Base-by-base conservation (phyloP, 2,888 invertebrate genomes). In the Mesochorus sp. region DNA sequence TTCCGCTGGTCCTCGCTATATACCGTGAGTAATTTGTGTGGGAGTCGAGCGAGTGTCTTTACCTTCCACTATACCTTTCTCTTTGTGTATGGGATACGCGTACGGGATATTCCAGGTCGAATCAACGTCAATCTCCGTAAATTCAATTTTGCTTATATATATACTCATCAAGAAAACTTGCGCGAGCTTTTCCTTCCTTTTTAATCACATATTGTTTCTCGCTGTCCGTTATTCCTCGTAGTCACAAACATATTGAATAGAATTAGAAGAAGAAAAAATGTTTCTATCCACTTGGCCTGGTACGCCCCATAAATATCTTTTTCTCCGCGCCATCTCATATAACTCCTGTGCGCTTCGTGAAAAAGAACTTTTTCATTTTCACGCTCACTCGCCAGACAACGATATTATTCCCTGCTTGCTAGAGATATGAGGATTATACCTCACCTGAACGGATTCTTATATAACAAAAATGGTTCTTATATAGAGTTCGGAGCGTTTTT, bases 21-120 rank as follows among this genome's bases (percentile, higher is more conserved):
- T n/a, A 78, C 82, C 83, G 79, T 80, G 72, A 80, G 85, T 88
- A 87, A 88, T 88, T 88, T 86, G 86, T 87, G 85, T 88, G 87
- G 83, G 88, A 88, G 82, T 79, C 57, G 17, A 79, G 74, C 87
- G 76, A 85, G 84, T 87, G 87, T 82, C 84, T 84, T 80, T 81
- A 79, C 82, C n/a, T n/a, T n/a, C n/a, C n/a, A n/a, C n/a, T n/a
- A n/a, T 62, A 55, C 49, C 82, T 66, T 62, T 53, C 59, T 51
- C 14, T 62, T 24, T 37, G 26, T 44, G 6, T 51, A 17, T 3
- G 8, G 8, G 8, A 31, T 8, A 8, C 31, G 8, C 31, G 8
- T 8, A 31, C 31, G 39, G 12, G 39, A n/a, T 39, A 39, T 39
- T 12, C 12, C 12, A 1, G 5, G 14, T 10, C 34, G n/a, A n/a